A percentile compares a stretch with the other conserved stretches of the same genome.
Conservation (phyloP, 2,797 vertebrate genomes). For the Poliocrania exsul region DNA sequence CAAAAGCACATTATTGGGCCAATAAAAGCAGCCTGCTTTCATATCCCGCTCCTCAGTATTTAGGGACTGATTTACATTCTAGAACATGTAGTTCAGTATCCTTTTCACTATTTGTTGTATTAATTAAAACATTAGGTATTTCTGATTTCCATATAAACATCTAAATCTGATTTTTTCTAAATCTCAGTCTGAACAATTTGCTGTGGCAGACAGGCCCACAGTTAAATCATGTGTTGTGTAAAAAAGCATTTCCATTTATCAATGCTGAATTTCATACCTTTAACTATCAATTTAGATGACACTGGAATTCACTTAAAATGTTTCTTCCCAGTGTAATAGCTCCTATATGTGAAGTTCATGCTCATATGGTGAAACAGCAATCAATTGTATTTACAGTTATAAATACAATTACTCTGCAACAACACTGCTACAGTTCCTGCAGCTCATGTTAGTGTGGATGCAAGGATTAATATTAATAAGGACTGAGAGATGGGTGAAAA, state of each 20-base stretch:
- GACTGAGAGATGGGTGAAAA: background rate
- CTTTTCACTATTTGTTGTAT: background rate
- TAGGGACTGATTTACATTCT: background rate
- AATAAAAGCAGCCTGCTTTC: background rate
- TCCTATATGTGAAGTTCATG: background rate
- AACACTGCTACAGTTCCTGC: background rate
- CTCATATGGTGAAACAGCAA: background rate
- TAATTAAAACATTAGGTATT: conserved; percentile 6
- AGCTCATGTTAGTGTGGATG: background rate
- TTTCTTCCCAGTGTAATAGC: background rate
- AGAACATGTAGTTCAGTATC: background rate
- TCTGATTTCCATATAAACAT: conserved; percentile 16
- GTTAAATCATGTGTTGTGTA: conserved; percentile 2
- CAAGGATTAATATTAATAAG: conserved; percentile 20
- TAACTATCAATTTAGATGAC: conserved; percentile 46
- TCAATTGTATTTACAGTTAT: conserved; percentile 13
- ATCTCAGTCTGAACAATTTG: background rate
- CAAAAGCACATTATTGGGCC: background rate
- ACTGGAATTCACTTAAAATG: conserved; percentile 30
- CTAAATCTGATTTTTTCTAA: conserved; percentile 7
- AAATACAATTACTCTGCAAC: conserved; percentile 6
- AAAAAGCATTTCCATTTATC: conserved; percentile 44
- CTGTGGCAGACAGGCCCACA: background rate
- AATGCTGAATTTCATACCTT: conserved; percentile 36
- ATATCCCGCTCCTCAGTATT: background rate